phyloP scores from a whole-genome alignment of 2,113 vertebrate species.

The Mobula hypostoma region DNA sequence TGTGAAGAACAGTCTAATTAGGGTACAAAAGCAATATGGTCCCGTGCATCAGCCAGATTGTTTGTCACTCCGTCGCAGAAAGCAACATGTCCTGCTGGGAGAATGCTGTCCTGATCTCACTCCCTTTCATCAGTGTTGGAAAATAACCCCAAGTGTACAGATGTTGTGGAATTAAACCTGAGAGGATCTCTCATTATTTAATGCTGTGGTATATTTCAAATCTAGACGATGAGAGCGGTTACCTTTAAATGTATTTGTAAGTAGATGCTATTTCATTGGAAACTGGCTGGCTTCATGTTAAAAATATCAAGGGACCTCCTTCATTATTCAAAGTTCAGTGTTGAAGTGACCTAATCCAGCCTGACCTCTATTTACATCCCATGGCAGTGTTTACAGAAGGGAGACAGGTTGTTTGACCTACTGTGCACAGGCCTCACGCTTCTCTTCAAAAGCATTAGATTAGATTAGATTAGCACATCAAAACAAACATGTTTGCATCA shows the following conservation, averaged over 20 bases:
- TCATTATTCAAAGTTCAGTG: background rate
- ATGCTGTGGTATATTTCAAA: background rate
- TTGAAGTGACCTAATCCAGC: background rate
- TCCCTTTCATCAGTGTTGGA: background rate
- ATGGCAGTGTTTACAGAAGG: background rate
- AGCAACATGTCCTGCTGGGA: slow-evolving; percentile 50
- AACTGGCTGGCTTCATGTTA: background rate
- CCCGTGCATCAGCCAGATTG: slow-evolving; percentile 72
- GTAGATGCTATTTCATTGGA: background rate
- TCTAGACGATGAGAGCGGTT: background rate
- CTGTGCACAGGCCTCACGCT: background rate
- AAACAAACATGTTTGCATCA: too few relatives aligned
- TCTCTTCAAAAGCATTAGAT: too few relatives aligned
- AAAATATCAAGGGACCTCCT: background rate
- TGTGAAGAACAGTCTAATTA: slow-evolving; percentile 70
- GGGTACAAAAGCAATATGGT: slow-evolving; percentile 71
- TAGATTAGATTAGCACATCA: too few relatives aligned
- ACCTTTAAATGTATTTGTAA: background rate
- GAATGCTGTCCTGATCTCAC: slow-evolving; percentile 42
- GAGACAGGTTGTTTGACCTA: too few relatives aligned
- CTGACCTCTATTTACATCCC: background rate
- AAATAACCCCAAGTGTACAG: slow-evolving; percentile 31
- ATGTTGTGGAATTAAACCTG: slow-evolving; percentile 17
- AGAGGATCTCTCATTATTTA: slow-evolving; percentile 9
- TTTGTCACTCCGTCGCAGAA: slow-evolving; percentile 62